Evolutionary conservation across 2,797 vertebrate species (phyloP).

Genomic region (Sebastes steindachneri): DNA sequence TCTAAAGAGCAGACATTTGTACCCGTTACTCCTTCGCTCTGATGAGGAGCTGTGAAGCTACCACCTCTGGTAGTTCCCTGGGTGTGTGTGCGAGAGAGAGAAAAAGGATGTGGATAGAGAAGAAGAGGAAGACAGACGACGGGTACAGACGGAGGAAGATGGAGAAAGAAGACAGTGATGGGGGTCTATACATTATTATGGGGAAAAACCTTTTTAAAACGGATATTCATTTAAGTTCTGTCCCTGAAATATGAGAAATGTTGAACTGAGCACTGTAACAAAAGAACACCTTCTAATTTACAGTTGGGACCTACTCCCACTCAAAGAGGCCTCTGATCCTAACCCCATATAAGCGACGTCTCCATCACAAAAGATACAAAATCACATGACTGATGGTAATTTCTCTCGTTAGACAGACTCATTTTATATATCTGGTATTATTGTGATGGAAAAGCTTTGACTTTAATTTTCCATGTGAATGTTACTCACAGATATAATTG

Average conservation of each 20-base stretch:
- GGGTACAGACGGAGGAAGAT: conserved; percentile 49
- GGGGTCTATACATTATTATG: neutral
- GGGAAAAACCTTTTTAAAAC: neutral
- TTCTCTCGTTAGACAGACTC: conserved; percentile 8
- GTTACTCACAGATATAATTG: conserved; percentile 37
- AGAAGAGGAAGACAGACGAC: conserved; percentile 18
- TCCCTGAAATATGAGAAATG: neutral
- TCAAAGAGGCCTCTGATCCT: conserved; percentile 16
- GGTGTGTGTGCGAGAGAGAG: neutral
- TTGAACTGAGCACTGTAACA: neutral
- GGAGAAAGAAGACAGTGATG: conserved; percentile 20
- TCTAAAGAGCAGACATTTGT: conserved; percentile 63
- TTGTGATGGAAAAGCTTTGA: conserved; percentile 18
- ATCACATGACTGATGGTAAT: conserved; percentile 17
- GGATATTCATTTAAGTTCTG: neutral
- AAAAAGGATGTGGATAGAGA: conserved; percentile 18
- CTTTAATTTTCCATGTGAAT: conserved; percentile 31
- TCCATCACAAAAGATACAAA: conserved; percentile 23
- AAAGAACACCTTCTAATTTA: neutral
- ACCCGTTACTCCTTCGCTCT: conserved; percentile 49
- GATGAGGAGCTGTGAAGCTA: conserved; percentile 54
- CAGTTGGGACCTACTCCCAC: neutral
- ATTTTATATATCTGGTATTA: conserved; percentile 14
- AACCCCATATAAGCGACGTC: neutral
- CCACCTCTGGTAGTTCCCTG: conserved; percentile 30